Base-by-base conservation (phyloP, 2,888 invertebrate species). In the Cheilosia scutellata region DNA sequence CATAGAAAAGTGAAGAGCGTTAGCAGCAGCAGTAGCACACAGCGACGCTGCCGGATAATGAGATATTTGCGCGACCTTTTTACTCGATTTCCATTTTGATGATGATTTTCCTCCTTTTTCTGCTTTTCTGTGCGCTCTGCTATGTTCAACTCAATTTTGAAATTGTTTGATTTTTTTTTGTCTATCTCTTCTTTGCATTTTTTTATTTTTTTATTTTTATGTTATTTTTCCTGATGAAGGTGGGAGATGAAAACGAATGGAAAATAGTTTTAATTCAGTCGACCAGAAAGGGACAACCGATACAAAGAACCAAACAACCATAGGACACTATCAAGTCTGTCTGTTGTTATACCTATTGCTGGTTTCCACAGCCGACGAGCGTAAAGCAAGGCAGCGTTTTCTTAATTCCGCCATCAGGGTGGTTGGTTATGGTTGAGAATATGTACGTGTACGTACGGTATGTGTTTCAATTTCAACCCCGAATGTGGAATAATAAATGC, bases 31-130 rank as follows among this genome's bases (percentile, higher is more conserved):
- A 65, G 53, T 20, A 60, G 47, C 42, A 78, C 25, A 70, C 55
- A 49, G 49, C 65, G 47, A 66, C 70, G 62, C 55, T 53, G 80
- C 40, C 44, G 82, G 68, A 82, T 86, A 86, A 86, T 86, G 86
- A 86, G 82, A 86, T 86, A 86, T 80, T 86, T 77, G 77, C 77
- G 76, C 86, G 71, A 86, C 86, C 86, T 86, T 84, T 84, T 80
- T 82, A 66, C 80, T 86, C 77, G 76, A 86, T 86, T 86, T 86
- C 76, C 80, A 84, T 84, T 84, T 79, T 70, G 66, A 78, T 83
- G 78, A 83, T 78, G 78, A 68, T 74, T 83, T 84, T 84, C 63
- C 80, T 84, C 65, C 78, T 40, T 84, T 83, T 80, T 70, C 79
- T 65, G 79, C 57, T 72, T 71, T 70, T 47, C 66, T 72, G 37